Percentiles rank a stretch among this genome's conserved stretches.
These are phyloP conservation scores for Seladonia tumulorum DNA, from an alignment of 2,888 invertebrate genomes.

Conservation along the genomic window DNA sequence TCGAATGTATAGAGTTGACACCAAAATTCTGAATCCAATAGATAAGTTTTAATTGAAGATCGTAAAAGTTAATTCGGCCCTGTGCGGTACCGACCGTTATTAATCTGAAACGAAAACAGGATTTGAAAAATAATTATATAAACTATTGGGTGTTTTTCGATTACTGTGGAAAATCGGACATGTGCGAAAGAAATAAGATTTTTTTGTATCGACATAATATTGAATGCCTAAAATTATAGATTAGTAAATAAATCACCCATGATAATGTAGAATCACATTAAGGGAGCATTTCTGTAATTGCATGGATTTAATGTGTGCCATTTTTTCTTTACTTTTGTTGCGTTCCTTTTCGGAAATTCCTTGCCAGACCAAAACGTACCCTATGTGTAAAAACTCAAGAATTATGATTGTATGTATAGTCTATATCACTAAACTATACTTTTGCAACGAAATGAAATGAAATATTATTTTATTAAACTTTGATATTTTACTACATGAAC, in stretches of 20 bases:
- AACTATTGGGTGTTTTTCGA: not conserved
- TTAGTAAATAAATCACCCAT: slow-evolving; percentile 62
- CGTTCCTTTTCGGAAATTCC: not conserved
- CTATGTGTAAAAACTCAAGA: slow-evolving; percentile 46
- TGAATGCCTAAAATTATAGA: not conserved
- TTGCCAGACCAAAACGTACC: slow-evolving; percentile 73
- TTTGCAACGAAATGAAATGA: not conserved
- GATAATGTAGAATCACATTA: slow-evolving; percentile 66
- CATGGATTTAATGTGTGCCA: slow-evolving; percentile 68
- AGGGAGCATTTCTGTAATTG: slow-evolving; percentile 70
- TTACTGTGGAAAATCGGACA: not conserved
- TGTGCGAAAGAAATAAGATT: too few species aligned
- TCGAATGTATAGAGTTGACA: slow-evolving; percentile 84
- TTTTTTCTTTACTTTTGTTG: slow-evolving; percentile 23
- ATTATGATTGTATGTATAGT: not conserved
- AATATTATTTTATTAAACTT: not conserved
- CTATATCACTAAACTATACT: not conserved
- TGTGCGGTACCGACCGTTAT: slow-evolving; percentile 86
- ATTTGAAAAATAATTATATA: too few species aligned
- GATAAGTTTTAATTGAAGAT: slow-evolving; percentile 86
- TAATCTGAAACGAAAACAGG: slow-evolving; percentile 81
- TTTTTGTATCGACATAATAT: too few species aligned
- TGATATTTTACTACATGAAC: not conserved
- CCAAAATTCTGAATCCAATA: slow-evolving; percentile 86
- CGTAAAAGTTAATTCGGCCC: slow-evolving; percentile 87